Evolutionary conservation across 2,888 invertebrate species (phyloP), one percentile per base, ranked within the genome.

Genomic region (Amiota minor): DNA sequence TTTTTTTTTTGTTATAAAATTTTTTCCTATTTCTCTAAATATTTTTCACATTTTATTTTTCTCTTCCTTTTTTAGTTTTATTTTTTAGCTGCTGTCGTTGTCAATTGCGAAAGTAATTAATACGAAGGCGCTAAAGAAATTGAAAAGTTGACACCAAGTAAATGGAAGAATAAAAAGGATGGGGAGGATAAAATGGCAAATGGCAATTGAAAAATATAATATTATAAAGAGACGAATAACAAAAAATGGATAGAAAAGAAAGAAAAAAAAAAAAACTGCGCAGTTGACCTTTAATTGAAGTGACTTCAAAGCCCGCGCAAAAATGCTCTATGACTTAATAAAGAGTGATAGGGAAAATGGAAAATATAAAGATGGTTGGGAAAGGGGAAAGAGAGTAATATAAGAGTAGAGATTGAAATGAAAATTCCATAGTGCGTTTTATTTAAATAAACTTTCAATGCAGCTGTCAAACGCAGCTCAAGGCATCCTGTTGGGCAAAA

Each of bases 391-490:
- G 35, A 62, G 23, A 62, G 9, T 20, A 20, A 61, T 20, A 61
- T 2, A 61, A 2, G 35, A 62, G 35, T 1, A 47, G n/a, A 14
- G 12, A 62, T 23, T 62, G 49, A 2, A 67, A 50, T 35, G 50
- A 67, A 53, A 50, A 23, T 14, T 23, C 12, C 53, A 9, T 23
- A 6, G 18, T 18, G 53, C 53, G 67, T 53, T 47, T 20, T 62
- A 62, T 68, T 68, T 68, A 68, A 68, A 68, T 68, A 68, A 56
- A 55, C 55, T n/a, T 23, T 72, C 64, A 71, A 74, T 72, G 74
- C 76, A 76, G 78, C 82, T 83, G 84, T 82, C 80, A 81, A 81
- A 79, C 75, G 79, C 80, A 80, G 77, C 74, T 74, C 74, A 73
- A 77, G 35, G 35, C 35, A 35, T 35, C 35, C 35, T 35, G 35